Conservation (phyloP, 2,888 invertebrate species). For the Dione juno region DNA sequence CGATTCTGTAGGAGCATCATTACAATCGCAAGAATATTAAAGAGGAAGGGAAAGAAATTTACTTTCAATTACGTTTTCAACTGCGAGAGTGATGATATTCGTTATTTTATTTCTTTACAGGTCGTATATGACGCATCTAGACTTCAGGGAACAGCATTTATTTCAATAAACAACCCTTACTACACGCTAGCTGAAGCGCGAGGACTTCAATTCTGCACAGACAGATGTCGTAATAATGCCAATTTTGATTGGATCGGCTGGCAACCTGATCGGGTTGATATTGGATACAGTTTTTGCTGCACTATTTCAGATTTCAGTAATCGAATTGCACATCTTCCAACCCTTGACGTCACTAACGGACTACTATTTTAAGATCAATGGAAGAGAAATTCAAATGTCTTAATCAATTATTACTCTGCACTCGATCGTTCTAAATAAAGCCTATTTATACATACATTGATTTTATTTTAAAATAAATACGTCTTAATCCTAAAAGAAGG, state of each 20-base stretch:
- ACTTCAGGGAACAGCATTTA: conserved; percentile 82
- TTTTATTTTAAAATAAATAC: not conserved
- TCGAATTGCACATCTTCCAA: conserved; percentile 79
- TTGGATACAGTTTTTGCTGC: conserved; percentile 86
- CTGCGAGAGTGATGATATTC: too few relatives aligned
- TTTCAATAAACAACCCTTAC: conserved; percentile 86
- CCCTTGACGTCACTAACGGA: conserved; percentile 15
- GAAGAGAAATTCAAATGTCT: not conserved
- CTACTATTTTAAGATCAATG: conserved; percentile 1
- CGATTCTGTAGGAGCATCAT: too few relatives aligned
- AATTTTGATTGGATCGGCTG: conserved; percentile 85
- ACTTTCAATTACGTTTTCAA: too few relatives aligned
- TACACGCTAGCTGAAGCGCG: conserved; percentile 67
- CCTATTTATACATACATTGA: not conserved
- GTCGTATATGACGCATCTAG: conserved; percentile 80
- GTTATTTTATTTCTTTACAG: conserved; percentile 53
- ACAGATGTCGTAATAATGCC: conserved; percentile 80
- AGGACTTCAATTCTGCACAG: conserved; percentile 76
- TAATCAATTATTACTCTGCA: not conserved
- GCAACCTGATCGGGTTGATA: conserved; percentile 74
- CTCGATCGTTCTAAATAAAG: not conserved
- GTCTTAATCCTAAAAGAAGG: not conserved
- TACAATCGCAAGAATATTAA: too few relatives aligned
- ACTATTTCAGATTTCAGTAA: conserved; percentile 82
- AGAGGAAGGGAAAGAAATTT: too few relatives aligned